phyloP scores from a whole-genome alignment of 2,113 vertebrate species.

The Pleuronectes platessa region DNA sequence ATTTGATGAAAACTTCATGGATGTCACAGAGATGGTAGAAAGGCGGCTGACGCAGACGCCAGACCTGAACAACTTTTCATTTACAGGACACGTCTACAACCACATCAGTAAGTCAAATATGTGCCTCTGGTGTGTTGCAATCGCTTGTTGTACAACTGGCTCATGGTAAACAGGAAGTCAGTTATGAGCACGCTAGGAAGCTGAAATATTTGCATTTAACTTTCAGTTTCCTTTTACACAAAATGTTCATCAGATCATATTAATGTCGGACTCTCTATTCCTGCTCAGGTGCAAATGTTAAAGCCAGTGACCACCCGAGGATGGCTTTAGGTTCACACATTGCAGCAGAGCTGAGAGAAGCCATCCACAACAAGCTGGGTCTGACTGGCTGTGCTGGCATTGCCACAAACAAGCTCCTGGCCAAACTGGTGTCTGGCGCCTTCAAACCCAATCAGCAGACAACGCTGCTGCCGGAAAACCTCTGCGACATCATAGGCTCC shows the following conservation, averaged over 20 bases:
- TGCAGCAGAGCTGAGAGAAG: conserved; percentile 85
- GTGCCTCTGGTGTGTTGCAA: background rate
- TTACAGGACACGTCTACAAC: conserved; percentile 87
- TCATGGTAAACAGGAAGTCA: conserved; percentile 46
- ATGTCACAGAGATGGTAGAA: conserved; percentile 87
- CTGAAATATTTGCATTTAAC: conserved; percentile 59
- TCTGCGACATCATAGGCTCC: conserved; percentile 76
- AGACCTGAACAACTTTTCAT: conserved; percentile 44
- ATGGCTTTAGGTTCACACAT: conserved; percentile 87
- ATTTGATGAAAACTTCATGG: conserved; percentile 94
- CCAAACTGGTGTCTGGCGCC: conserved; percentile 89
- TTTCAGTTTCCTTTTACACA: conserved; percentile 48
- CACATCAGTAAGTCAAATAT: conserved; percentile 76
- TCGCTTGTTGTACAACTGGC: conserved; percentile 12
- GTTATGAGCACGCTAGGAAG: no score
- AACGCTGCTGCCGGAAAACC: conserved; percentile 85
- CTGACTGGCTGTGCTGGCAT: conserved; percentile 90
- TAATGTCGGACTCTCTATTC: conserved; percentile 1
- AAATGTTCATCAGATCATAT: background rate
- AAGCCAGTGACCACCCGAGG: conserved; percentile 68
- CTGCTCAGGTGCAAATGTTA: conserved; percentile 74
- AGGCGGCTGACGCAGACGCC: conserved; percentile 69
- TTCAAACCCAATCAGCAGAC: conserved; percentile 95
- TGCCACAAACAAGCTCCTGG: conserved; percentile 87
- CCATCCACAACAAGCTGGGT: conserved; percentile 78